Conservation (phyloP, 2,797 vertebrate genomes). For the Sebastes ruberrimus region DNA sequence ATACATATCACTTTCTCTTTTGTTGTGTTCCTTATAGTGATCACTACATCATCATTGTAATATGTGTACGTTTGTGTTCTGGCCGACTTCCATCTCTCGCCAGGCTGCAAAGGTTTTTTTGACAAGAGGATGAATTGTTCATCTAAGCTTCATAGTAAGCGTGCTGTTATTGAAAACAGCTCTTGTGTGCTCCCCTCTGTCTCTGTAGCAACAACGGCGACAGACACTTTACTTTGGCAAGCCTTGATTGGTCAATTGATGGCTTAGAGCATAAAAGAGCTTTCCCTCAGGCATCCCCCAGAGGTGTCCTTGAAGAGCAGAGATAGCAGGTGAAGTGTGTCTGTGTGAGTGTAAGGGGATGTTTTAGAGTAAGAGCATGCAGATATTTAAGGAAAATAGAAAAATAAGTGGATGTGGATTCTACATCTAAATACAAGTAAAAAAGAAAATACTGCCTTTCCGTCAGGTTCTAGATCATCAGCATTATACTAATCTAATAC, state of each 20-base stretch:
- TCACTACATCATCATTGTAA: background rate
- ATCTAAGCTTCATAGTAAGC: background rate
- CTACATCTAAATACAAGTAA: background rate
- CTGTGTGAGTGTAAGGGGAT: background rate
- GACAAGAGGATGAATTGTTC: constrained; percentile 1
- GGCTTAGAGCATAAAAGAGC: constrained; percentile 29
- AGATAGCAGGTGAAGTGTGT: background rate
- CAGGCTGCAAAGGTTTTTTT: background rate
- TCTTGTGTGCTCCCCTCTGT: constrained; percentile 16
- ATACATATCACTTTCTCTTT: background rate
- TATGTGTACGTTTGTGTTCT: background rate
- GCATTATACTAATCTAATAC: background rate
- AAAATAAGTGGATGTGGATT: background rate
- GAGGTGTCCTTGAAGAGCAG: constrained; percentile 41
- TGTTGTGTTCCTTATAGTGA: background rate
- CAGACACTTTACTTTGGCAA: constrained; percentile 28
- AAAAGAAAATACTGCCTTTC: background rate
- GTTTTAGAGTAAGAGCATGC: background rate
- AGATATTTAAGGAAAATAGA: background rate
- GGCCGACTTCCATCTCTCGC: background rate
- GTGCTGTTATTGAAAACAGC: constrained; percentile 27
- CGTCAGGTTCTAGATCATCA: background rate
- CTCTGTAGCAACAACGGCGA: background rate
- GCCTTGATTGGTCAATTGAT: constrained; percentile 49
- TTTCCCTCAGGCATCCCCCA: constrained; percentile 34